Percentiles rank a stretch among this genome's conserved stretches.
phyloP scores from a whole-genome alignment of 2,113 vertebrate species.

The Prinia subflava region DNA sequence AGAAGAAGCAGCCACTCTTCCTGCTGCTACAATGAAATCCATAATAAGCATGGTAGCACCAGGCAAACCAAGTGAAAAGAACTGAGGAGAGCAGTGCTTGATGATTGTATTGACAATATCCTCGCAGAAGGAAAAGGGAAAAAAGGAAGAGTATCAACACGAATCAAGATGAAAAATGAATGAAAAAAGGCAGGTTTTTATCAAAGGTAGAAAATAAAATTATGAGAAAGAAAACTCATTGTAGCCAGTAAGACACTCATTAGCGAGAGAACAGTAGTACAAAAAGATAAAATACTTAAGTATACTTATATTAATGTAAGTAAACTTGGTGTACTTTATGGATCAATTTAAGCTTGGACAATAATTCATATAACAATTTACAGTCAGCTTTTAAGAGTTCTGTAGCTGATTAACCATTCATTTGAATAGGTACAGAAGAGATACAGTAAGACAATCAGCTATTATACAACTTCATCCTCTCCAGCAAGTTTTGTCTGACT shows the following conservation, averaged over 20 bases:
- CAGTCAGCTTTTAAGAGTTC: neutral
- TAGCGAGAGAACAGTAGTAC: neutral
- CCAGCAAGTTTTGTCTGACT: neutral
- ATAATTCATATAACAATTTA: neutral
- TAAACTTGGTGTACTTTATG: neutral
- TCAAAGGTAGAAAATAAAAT: neutral
- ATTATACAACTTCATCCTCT: neutral
- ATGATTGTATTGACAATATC: conserved; percentile 99
- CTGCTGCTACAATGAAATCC: conserved; percentile 96
- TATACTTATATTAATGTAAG: neutral
- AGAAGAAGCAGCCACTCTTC: conserved; percentile 91
- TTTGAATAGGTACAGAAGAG: neutral
- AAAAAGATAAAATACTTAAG: neutral
- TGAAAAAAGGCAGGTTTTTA: neutral
- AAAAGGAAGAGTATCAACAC: neutral
- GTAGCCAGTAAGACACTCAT: neutral
- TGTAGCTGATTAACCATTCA: neutral
- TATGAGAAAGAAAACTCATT: neutral
- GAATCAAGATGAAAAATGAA: neutral
- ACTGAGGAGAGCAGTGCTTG: conserved; percentile 97
- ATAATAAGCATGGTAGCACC: conserved; percentile 97
- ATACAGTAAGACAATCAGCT: neutral
- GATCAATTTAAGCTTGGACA: neutral
- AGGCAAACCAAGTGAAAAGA: conserved; percentile 95
- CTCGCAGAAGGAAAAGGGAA: conserved; percentile 68